Percentiles rank a stretch among this genome's conserved stretches.
Conservation (phyloP, 2,113 vertebrate genomes). For the Equus przewalskii region DNA sequence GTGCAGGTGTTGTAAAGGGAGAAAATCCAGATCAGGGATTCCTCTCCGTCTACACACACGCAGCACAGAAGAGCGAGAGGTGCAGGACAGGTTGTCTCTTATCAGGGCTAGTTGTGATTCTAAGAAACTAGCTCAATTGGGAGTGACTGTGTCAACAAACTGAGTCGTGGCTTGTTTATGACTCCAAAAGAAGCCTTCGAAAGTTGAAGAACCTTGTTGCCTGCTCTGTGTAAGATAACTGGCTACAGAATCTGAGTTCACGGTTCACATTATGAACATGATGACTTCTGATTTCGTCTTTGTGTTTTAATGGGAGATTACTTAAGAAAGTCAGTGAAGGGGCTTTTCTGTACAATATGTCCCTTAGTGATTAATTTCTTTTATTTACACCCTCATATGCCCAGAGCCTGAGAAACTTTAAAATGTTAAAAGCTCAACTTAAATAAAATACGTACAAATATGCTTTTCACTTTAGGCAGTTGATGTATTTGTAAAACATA, state of each 20-base stretch:
- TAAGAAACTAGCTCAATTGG: not conserved
- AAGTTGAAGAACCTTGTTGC: not conserved
- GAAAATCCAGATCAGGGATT: not conserved
- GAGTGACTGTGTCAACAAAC: not conserved
- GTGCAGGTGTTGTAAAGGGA: not conserved
- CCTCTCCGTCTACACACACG: not conserved
- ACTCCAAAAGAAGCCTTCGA: not conserved
- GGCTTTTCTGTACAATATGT: not conserved
- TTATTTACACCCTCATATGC: not conserved
- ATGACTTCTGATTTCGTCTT: not conserved
- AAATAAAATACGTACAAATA: not conserved
- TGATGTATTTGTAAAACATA: not conserved
- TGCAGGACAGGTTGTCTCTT: not conserved
- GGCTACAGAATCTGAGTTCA: not conserved
- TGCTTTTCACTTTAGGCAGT: not conserved
- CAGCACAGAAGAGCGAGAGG: not conserved
- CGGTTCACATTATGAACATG: not conserved
- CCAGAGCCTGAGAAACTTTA: conserved; percentile 3
- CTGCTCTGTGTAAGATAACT: not conserved
- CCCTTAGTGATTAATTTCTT: not conserved
- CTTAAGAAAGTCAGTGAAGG: not conserved
- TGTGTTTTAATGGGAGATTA: not conserved
- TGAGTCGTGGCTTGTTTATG: not conserved
- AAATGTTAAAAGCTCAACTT: not conserved
- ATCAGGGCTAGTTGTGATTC: not conserved